Evolutionary conservation across 2,113 vertebrate genomes (phyloP).

Genomic region (Pithys albifrons): DNA sequence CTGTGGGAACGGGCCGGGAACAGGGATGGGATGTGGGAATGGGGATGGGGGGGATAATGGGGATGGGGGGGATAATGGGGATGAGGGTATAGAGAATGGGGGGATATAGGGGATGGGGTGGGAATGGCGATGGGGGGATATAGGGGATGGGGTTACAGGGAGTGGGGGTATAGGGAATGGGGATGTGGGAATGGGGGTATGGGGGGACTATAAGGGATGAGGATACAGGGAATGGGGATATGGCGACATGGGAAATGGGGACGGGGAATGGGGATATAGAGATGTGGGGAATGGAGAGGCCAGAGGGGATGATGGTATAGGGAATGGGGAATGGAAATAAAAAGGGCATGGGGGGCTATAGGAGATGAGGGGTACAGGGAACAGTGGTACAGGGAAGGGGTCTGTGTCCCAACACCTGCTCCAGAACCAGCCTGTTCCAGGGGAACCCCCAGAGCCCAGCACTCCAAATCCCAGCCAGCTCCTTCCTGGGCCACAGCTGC

Average conservation of each 20-base stretch:
- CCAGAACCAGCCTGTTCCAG: fast-evolving
- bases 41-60: no score
- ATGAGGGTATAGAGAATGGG: no score
- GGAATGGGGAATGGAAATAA: no score
- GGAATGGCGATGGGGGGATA: no score
- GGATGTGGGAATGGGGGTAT: neutral
- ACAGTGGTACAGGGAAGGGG: neutral
- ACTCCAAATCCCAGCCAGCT: fast-evolving
- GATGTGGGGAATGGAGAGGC: neutral
- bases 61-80: no score
- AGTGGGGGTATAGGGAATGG: neutral
- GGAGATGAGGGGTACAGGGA: neutral
- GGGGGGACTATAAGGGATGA: no score
- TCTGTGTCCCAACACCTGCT: fast-evolving
- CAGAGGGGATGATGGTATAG: neutral
- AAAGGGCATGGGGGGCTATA: neutral
- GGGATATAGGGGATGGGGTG: no score
- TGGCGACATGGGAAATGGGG: no score
- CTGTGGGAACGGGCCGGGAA: neutral
- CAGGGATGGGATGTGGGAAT: neutral
- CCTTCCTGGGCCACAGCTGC: neutral
- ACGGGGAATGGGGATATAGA: no score
- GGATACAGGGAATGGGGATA: neutral
- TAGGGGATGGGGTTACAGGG: neutral
- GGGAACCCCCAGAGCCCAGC: fast-evolving